Evolutionary conservation across 2,113 vertebrate genomes (phyloP), one percentile per base, ranked within the genome.

Genomic region (Gobio gobio): DNA sequence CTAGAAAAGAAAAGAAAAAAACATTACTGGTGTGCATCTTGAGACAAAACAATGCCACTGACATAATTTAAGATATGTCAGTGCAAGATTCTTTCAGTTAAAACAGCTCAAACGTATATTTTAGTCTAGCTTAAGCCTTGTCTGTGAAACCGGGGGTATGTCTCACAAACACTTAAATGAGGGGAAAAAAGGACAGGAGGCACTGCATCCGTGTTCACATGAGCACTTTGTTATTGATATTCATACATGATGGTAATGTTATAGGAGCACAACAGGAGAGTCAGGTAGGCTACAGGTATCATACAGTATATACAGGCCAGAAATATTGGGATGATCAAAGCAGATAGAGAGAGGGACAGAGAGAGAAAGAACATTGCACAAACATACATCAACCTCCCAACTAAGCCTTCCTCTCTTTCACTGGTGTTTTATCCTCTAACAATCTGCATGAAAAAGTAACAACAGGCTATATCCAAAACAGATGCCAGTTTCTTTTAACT

Each of bases 211-310:
- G 91, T 93, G 92, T 90, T 91, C 92, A 94, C 91, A 92, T 92
- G 90, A 93, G 90, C 92, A 94, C 90, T 91, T 93, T 94, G 93
- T 94, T 93, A 92, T 93, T 87, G 89, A 93, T 90, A 92, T 94
- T 89, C 90, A 93, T 86, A 93, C 86, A 92, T 90, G 85, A 91
- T 92, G 87, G 90, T 93, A 92, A 92, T 89, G 90, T 90, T 91
- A 83, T 92, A 92, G 88, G 93, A 88, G 20, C 90, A 91, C 83
- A 91, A 91, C 75, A 88, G 89, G 83, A 58, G 91, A 84, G 87
- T 78, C 82, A 68, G 87, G 75, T 84, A 91, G 86, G 89, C 85
- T 88, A 89, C 75, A 77, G 77, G 73, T 91, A 91, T 63, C 54
- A 47, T 45, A 47, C 26, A 24, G 72, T 64, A 78, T 83, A 56